Evolutionary conservation across 2,113 vertebrate species (phyloP), one percentile per base, ranked within the genome.

Genomic region (Promerops cafer): DNA sequence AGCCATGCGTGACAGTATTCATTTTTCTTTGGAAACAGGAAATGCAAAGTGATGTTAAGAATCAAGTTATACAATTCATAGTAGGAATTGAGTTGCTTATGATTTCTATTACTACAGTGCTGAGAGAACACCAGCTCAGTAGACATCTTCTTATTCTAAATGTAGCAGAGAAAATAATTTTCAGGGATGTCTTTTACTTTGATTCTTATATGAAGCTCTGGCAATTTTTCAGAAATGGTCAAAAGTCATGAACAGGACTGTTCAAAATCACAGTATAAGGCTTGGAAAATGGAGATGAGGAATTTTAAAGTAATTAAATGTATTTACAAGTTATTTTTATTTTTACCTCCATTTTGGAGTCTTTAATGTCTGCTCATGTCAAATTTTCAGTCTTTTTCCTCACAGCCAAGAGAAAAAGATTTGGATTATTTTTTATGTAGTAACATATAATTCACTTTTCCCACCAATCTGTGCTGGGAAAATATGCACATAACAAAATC

Each of bases 1-100:
- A 83, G 30, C 35, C 42, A 0, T 64, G 20, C 0, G 0, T 61
- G 76, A 44, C 42, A 28, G 21, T 30, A 37, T 45, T 79, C 6
- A 54, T 92, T 90, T 92, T 83, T 52, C 40, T 86, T 70, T 49
- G 30, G 49, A 53, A 93, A 59, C 16, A n/a, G 44, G 23, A 92
- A 76, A 68, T 76, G 42, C 68, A 28, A 53, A 92, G 30, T 27
- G 54, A 70, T 60, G 17, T 20, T 87, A 80, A 81, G 37, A 81
- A 84, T 72, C 40, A 60, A 81, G 52, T 47, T 40, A 40, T 7
- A 66, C 31, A 70, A 50, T 80, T 54, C 44, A 10, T 47, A 24
- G 22, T 27, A n/a, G 59, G 31, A 42, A 50, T 37, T 66, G 53
- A 72, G 37, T 63, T 93, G 42, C 30, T 61, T 75, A n/a, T 39